These are phyloP conservation scores for Pristionchus entomophagus DNA, from an alignment of 2,888 invertebrate genomes.

Conservation along the genomic window DNA sequence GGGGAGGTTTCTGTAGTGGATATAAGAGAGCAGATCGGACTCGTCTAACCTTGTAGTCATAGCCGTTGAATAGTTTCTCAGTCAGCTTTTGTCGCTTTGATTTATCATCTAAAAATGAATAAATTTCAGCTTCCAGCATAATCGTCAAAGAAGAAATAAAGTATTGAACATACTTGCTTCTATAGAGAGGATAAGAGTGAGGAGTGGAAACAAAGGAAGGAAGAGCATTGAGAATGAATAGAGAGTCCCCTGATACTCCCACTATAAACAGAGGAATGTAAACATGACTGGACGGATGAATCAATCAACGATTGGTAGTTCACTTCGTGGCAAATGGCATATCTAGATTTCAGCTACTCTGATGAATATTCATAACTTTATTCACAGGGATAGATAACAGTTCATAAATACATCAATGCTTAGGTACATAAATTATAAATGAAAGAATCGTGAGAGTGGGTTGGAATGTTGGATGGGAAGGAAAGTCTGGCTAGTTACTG, in stretches of 20 bases:
- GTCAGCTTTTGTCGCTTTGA: neutral
- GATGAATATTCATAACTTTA: neutral
- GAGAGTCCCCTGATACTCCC: neutral
- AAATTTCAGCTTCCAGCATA: neutral
- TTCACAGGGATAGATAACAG: neutral
- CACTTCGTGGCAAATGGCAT: no score
- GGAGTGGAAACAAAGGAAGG: neutral
- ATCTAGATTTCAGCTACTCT: no score
- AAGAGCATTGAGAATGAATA: neutral
- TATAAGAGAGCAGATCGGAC: no score
- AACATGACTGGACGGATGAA: neutral
- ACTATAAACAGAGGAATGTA: neutral
- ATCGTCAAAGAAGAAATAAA: no score
- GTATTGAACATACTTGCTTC: neutral
- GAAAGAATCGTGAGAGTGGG: neutral
- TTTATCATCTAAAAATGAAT: neutral
- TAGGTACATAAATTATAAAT: neutral
- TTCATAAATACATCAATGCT: neutral
- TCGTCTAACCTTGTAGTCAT: neutral
- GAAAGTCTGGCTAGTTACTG: neutral
- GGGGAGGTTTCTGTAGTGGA: neutral
- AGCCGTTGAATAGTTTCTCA: neutral
- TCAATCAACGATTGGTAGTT: neutral
- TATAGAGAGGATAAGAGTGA: neutral
- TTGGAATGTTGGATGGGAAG: neutral